Base-by-base conservation (phyloP, 1,140 invertebrate species). In the Venturia canescens region DNA sequence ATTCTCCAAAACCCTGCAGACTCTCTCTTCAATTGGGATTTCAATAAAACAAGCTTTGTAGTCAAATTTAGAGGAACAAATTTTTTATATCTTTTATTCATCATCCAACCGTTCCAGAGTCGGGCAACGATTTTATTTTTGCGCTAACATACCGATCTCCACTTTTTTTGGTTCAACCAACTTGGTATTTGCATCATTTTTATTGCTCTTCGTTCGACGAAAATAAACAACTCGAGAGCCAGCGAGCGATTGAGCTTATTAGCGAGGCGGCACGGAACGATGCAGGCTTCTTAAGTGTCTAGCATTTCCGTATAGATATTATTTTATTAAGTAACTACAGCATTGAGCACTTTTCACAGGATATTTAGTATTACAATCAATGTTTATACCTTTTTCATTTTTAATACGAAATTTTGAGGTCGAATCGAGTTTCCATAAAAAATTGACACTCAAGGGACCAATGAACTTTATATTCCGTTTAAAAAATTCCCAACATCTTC, bases 21-120 rank as follows among this genome's bases (percentile, higher is more conserved):
- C 21, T 57, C 13, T n/a, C 21, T 11, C 9, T 23, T 3, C 21
- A n/a, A 57, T 21, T 57, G 53, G 38, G 38, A 9, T 44, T 44
- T 11, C 7, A 44, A 44, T 44, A 44, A 44, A 44, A 44, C 7
- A 44, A 44, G 7, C 7, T 44, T 13, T 5, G 7, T 79, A 29
- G 21, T 18, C 66, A 44, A 53, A 44, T 67, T 50, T 16, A 38
- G 11, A 69, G 77, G 63, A 78, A 78, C 77, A 66, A 15, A 67
- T 78, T 78, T 76, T 44, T 44, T 11, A 44, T 44, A 13, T 44
- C 11, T 50, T 78, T 78, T 78, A 78, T 78, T 78, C 15, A 78
- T 78, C 66, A 67, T 66, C 78, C 31, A 27, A 23, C 48, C 67
- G 38, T 70, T 38, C 34, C 38, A 44, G 38, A 44, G 38, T 44